Percentiles rank a stretch among this genome's conserved stretches.
Conservation (phyloP, 2,888 invertebrate genomes). For the Caenorhabditis sp. region DNA sequence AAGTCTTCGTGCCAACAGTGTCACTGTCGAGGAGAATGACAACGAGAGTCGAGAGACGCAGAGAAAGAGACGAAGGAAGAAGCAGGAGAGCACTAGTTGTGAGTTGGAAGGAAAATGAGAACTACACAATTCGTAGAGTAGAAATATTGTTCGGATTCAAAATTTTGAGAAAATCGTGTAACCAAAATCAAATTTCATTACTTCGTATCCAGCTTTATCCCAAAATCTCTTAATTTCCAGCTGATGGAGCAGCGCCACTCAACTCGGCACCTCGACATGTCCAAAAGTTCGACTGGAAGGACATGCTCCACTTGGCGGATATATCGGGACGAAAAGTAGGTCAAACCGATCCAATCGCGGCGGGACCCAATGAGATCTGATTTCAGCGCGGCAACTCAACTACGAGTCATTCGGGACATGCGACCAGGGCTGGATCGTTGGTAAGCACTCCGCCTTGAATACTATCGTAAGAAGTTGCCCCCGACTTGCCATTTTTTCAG, state of each 20-base stretch:
- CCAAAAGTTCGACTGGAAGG: slow-evolving; percentile 73
- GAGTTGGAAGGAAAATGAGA: background rate
- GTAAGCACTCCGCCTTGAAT: no score
- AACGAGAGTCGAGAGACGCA: slow-evolving; percentile 30
- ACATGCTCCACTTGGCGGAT: slow-evolving; percentile 70
- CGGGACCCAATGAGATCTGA: no score
- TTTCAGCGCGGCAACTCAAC: slow-evolving; percentile 59
- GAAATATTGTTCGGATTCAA: background rate
- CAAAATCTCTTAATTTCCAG: no score
- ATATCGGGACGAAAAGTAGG: slow-evolving; percentile 62
- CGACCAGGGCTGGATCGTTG: slow-evolving; percentile 51
- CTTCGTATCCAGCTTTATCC: no score
- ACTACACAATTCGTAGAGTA: background rate
- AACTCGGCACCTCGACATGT: slow-evolving; percentile 70
- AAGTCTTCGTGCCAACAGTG: slow-evolving; percentile 63
- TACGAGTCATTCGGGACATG: slow-evolving; percentile 62
- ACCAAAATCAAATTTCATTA: background rate
- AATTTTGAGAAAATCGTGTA: background rate
- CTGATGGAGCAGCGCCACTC: slow-evolving; percentile 39
- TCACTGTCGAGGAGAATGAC: slow-evolving; percentile 46
- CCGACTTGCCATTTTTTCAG: slow-evolving; percentile 24
- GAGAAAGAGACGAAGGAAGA: slow-evolving; percentile 55
- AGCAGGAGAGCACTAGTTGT: slow-evolving; percentile 39
- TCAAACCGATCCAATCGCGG: slow-evolving; percentile 5
- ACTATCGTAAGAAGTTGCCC: background rate